Percentiles rank a stretch among this genome's conserved stretches.
These are phyloP conservation scores for Thera britannica DNA, from an alignment of 2,888 invertebrate genomes.

Conservation along the genomic window DNA sequence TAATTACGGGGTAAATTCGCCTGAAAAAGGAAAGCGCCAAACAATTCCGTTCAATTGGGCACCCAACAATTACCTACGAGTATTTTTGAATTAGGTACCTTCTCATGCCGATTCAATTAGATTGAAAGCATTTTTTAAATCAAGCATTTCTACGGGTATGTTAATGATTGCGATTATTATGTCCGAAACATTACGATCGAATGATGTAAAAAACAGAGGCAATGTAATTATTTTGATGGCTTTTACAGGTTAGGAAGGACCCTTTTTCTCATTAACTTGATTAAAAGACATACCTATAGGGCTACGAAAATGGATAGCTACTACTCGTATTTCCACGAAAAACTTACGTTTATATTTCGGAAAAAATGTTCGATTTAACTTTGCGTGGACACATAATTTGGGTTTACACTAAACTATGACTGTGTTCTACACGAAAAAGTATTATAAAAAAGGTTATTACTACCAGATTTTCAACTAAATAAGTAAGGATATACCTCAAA, in stretches of 20 bases:
- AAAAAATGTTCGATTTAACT: too few relatives aligned
- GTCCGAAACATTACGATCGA: not conserved
- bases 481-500: slow-evolving; percentile 64
- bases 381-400: too few relatives aligned
- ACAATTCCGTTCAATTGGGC: slow-evolving; percentile 29
- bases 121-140: not conserved
- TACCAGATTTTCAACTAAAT: slow-evolving; percentile 39
- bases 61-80: slow-evolving; percentile 9
- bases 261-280: slow-evolving; percentile 35
- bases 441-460: slow-evolving; percentile 23
- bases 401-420: not conserved
- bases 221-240: slow-evolving; percentile 46
- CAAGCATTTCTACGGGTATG: not conserved
- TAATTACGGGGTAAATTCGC: slow-evolving; percentile 78
- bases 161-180: not conserved
- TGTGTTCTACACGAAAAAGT: too few relatives aligned
- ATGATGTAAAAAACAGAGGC: slow-evolving; percentile 12
- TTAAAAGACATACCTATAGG: slow-evolving; percentile 21
- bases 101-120: slow-evolving; percentile 5
- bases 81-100: slow-evolving; percentile 20
- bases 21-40: slow-evolving; percentile 58
- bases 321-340: not conserved
- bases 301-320: not conserved
- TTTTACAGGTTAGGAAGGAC: slow-evolving; percentile 22
- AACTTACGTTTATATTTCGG: not conserved